Evolutionary conservation across 2,113 vertebrate species (phyloP).

Genomic region (Tragelaphus imberbis): DNA sequence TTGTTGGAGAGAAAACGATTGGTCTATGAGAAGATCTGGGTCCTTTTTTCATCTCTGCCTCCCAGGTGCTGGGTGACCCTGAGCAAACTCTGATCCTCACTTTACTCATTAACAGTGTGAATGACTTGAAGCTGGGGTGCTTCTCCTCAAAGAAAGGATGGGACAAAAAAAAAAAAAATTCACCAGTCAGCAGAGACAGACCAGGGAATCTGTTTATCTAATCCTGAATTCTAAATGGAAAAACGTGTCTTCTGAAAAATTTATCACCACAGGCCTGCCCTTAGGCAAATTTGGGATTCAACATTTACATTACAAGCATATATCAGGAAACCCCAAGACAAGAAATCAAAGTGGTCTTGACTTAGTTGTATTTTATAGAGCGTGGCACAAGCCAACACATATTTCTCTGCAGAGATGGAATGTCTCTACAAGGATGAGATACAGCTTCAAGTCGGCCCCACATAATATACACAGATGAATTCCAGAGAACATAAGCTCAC

Average conservation of each 20-base stretch:
- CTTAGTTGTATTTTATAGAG: neutral
- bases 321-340: neutral
- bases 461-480: neutral
- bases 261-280: neutral
- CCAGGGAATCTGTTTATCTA: slow-evolving; percentile 18
- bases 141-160: neutral
- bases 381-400: neutral
- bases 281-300: neutral
- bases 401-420: neutral
- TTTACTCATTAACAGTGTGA: slow-evolving; percentile 31
- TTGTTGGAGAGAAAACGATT: neutral
- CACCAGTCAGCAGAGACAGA: neutral
- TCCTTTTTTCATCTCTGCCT: neutral
- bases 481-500: neutral
- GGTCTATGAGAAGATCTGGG: neutral
- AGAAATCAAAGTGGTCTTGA: neutral
- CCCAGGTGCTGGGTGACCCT: neutral
- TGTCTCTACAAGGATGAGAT: neutral
- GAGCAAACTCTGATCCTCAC: neutral
- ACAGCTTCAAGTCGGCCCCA: neutral
- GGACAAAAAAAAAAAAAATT: neutral
- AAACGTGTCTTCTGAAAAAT: slow-evolving; percentile 31
- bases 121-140: neutral
- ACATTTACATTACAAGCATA: slow-evolving; percentile 37
- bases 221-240: slow-evolving; percentile 14